Conservation (phyloP, 2,113 vertebrate species). For the Labeo rohita region DNA sequence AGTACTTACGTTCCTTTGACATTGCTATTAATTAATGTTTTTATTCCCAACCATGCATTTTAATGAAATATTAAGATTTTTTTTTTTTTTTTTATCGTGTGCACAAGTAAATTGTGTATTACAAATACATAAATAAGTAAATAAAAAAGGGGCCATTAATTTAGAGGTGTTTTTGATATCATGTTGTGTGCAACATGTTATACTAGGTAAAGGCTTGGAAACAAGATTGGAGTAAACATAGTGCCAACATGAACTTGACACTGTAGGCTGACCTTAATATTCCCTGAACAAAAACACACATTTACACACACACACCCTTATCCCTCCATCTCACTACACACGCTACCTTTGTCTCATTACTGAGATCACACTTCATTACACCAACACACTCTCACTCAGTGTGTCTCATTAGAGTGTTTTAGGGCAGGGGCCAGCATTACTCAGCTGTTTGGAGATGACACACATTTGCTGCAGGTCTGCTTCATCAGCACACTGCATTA, state of each 20-base stretch:
- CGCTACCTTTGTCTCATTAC: constrained; percentile 19
- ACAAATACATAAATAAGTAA: no score
- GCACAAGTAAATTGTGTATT: no score
- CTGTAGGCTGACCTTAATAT: not conserved
- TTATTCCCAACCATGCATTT: no score
- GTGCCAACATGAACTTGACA: not conserved
- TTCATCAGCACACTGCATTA: constrained; percentile 57
- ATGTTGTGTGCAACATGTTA: not conserved
- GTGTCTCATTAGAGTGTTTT: not conserved
- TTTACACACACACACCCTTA: not conserved
- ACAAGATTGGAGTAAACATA: not conserved
- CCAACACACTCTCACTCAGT: constrained; percentile 33
- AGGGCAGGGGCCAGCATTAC: constrained; percentile 13
- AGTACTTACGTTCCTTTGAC: not conserved
- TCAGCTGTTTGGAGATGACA: constrained; percentile 63
- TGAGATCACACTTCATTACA: constrained; percentile 14
- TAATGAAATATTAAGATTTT: no score
- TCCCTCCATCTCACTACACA: not conserved
- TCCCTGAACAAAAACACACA: not conserved
- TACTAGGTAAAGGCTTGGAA: not conserved
- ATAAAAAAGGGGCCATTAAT: no score
- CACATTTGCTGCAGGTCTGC: constrained; percentile 59
- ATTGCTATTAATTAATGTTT: not conserved
- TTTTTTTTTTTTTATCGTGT: no score
- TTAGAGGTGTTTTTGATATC: not conserved